Conservation (phyloP, 92 coral and sea anemone species). For the Palythoa grandiflora region DNA sequence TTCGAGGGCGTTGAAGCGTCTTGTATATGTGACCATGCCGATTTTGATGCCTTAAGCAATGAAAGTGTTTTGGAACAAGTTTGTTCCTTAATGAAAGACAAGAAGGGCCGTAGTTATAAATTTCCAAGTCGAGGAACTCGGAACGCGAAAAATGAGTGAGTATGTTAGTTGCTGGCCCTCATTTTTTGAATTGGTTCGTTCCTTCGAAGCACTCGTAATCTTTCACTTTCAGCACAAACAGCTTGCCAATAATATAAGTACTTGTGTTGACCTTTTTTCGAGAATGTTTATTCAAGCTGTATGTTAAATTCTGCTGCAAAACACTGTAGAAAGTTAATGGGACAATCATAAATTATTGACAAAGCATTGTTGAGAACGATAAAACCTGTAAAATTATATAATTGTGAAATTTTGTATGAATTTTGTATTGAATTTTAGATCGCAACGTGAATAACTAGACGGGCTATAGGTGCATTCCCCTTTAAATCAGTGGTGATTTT, state of each 20-base stretch:
- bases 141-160: constrained; percentile 1
- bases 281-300: background rate
- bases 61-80: background rate
- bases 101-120: background rate
- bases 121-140: constrained; percentile 7
- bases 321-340: background rate
- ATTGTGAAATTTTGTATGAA: background rate
- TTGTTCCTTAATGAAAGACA: background rate
- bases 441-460: background rate
- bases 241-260: background rate
- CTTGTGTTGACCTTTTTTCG: background rate
- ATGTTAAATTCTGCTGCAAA: background rate
- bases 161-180: background rate
- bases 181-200: background rate
- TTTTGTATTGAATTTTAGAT: background rate
- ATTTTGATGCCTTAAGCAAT: background rate
- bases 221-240: background rate
- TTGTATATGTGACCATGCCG: background rate
- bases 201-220: too few species aligned
- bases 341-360: background rate
- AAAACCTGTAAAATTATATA: background rate
- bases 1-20: constrained; percentile 5
- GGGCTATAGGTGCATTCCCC: background rate
- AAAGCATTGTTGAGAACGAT: background rate
- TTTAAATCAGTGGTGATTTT: background rate